phyloP scores from a whole-genome alignment of 2,113 vertebrate genomes.

The Octodon degus region DNA sequence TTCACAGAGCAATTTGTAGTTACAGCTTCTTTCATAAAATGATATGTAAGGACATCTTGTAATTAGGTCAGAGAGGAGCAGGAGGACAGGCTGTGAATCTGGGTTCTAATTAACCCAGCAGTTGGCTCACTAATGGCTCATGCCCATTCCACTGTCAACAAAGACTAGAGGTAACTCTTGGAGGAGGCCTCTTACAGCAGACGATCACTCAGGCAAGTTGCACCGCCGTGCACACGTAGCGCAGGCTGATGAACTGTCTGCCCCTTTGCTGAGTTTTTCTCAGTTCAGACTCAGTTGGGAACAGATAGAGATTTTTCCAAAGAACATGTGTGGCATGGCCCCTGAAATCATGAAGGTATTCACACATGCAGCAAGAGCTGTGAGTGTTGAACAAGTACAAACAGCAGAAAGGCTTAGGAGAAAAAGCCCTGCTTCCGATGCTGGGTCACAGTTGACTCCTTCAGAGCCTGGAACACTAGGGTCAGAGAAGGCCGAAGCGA shows the following conservation, averaged over 20 bases:
- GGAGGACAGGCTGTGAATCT: not conserved
- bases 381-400: constrained; percentile 12
- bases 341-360: not conserved
- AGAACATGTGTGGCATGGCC: not conserved
- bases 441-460: not conserved
- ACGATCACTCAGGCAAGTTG: not conserved
- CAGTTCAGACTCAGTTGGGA: not conserved
- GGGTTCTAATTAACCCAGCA: constrained; percentile 59
- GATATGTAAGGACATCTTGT: constrained; percentile 62
- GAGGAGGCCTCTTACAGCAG: not conserved
- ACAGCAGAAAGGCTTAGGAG: not conserved
- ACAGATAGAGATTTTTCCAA: not conserved
- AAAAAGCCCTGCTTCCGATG: not conserved
- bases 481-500: not conserved
- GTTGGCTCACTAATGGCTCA: not conserved
- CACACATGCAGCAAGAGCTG: not conserved
- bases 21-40: constrained; percentile 52
- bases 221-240: no score
- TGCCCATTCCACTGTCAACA: not conserved
- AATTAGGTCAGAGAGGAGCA: constrained; percentile 70
- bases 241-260: not conserved
- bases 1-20: constrained; percentile 52
- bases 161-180: not conserved
- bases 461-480: not conserved
- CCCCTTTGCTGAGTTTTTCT: not conserved